Conservation (phyloP, 2,888 invertebrate species). For the Plemyria rubiginata region DNA sequence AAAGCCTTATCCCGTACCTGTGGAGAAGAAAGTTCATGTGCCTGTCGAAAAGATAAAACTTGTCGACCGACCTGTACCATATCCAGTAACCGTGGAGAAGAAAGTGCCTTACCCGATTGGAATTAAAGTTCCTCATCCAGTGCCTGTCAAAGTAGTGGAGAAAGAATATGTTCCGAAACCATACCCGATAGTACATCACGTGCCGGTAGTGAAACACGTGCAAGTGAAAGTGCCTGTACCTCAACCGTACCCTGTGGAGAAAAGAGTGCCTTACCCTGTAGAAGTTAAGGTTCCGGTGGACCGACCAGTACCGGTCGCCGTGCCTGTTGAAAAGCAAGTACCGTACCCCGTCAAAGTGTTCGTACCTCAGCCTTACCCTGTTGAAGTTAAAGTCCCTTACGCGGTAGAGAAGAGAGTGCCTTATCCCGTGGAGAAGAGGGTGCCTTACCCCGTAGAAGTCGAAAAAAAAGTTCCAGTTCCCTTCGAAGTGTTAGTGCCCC, state of each 20-base stretch:
- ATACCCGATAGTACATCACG: conserved; percentile 75
- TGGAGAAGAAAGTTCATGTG: conserved; percentile 73
- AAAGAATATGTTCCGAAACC: conserved; percentile 80
- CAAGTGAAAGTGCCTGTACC: conserved; percentile 75
- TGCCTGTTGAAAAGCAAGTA: conserved; percentile 72
- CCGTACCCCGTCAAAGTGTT: conserved; percentile 75
- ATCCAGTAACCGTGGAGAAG: conserved; percentile 76
- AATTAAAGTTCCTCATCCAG: conserved; percentile 75
- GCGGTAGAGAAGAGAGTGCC: conserved; percentile 70
- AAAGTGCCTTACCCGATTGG: conserved; percentile 76
- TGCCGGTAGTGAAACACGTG: conserved; percentile 71
- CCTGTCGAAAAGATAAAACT: conserved; percentile 67
- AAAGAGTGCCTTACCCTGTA: conserved; percentile 74
- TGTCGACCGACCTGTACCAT: conserved; percentile 69
- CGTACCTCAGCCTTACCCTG: conserved; percentile 78
- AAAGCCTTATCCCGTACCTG: conserved; percentile 79
- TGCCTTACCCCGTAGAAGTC: conserved; percentile 74
- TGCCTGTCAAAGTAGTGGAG: conserved; percentile 80
- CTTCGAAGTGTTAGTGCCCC: conserved; percentile 44
- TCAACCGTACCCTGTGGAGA: conserved; percentile 69
- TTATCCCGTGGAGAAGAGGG: conserved; percentile 77
- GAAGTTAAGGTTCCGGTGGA: conserved; percentile 69
- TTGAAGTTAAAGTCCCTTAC: conserved; percentile 80
- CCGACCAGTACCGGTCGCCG: conserved; percentile 69
- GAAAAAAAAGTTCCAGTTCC: conserved; percentile 70